A percentile compares a stretch with the other conserved stretches of the same genome.
These are phyloP conservation scores for Pseudococcus longispinus DNA, from an alignment of 2,888 invertebrate genomes.

Conservation along the genomic window DNA sequence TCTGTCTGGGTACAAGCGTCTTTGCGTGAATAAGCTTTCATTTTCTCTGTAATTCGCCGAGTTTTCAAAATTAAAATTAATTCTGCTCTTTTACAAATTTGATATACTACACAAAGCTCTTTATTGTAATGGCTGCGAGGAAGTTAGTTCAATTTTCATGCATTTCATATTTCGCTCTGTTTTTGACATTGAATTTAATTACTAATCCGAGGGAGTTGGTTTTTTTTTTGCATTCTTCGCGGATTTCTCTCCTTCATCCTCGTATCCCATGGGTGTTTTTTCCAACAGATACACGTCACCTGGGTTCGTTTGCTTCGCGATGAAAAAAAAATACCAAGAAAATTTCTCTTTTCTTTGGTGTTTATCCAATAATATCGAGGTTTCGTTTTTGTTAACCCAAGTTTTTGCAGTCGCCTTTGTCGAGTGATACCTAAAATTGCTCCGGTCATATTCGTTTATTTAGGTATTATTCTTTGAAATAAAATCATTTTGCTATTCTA, in stretches of 20 bases:
- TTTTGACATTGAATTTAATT: conserved; percentile 35
- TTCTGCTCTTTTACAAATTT: conserved; percentile 19
- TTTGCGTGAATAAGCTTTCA: background rate
- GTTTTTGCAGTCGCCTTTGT: background rate
- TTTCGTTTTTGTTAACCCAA: background rate
- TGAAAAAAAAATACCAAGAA: background rate
- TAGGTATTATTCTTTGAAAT: background rate
- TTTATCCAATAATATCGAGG: background rate
- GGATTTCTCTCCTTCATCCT: background rate
- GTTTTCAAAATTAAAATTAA: conserved; percentile 14
- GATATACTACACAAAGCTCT: conserved; percentile 9
- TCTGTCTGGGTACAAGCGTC: background rate
- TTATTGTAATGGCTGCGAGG: conserved; percentile 21
- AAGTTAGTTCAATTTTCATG: conserved; percentile 20
- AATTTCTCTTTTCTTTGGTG: background rate
- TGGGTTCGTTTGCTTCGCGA: background rate
- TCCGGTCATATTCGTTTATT: background rate
- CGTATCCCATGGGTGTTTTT: background rate
- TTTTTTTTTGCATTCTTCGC: too few relatives aligned
- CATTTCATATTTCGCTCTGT: conserved; percentile 34
- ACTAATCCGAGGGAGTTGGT: background rate
- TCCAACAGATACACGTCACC: background rate
- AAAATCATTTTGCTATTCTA: background rate
- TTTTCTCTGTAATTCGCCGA: background rate
- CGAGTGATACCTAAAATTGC: background rate